Evolutionary conservation across 2,888 invertebrate species (phyloP).

Genomic region (Thymelicus lineola): DNA sequence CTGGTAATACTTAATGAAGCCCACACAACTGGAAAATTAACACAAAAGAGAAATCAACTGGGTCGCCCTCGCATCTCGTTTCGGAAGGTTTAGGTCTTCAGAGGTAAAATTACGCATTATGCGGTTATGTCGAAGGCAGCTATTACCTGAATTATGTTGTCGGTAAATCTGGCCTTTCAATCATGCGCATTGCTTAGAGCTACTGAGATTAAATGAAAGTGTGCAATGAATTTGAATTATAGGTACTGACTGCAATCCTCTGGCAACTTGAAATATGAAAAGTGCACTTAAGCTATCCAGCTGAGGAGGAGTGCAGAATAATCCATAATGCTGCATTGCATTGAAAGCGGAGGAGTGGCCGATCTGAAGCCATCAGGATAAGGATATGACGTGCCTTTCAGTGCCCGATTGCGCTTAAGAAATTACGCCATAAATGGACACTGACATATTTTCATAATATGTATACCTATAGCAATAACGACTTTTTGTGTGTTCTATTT

Average conservation of each 20-base stretch:
- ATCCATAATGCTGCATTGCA: too few species aligned
- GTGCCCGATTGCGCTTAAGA: too few species aligned
- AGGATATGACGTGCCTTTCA: too few species aligned
- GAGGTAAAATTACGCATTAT: constrained; percentile 37
- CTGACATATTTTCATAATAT: too few species aligned
- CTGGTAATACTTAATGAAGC: constrained; percentile 10
- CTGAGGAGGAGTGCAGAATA: too few species aligned
- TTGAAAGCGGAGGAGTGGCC: too few species aligned
- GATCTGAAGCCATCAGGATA: too few species aligned
- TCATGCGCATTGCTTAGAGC: neutral
- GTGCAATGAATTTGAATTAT: neutral
- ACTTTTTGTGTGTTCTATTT: neutral
- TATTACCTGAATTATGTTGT: constrained; percentile 25
- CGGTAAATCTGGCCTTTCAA: constrained; percentile 21
- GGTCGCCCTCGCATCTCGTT: constrained; percentile 40
- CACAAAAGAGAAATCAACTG: constrained; percentile 34
- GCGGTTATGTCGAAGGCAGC: constrained; percentile 20
- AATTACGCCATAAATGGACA: too few species aligned
- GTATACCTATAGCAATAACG: too few species aligned
- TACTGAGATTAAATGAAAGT: neutral
- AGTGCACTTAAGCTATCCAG: too few species aligned
- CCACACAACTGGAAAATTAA: constrained; percentile 28
- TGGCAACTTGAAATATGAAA: too few species aligned
- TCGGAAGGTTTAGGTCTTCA: constrained; percentile 43
- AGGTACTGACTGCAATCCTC: neutral